Percentiles rank a stretch among this genome's conserved stretches.
Conservation (phyloP, 2,797 vertebrate species). For the Meda fulgida region DNA sequence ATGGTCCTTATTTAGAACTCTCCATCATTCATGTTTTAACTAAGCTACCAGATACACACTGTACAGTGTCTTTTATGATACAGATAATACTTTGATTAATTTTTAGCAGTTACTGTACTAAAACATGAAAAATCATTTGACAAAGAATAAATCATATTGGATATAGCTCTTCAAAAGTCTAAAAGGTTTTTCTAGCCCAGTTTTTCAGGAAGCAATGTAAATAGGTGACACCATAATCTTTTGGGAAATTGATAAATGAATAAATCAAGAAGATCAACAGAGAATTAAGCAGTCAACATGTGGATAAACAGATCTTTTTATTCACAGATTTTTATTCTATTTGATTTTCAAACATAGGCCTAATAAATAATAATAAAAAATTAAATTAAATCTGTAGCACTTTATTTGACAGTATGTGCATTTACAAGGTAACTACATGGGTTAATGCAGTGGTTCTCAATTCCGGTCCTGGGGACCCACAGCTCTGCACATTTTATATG, state of each 20-base stretch:
- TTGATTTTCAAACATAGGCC: background rate
- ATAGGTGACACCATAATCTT: background rate
- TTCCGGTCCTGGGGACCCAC: too few relatives aligned
- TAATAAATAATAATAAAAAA: rapidly evolving
- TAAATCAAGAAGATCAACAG: background rate
- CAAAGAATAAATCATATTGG: background rate
- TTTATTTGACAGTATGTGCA: too few relatives aligned
- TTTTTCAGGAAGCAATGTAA: background rate
- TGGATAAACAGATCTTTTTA: background rate
- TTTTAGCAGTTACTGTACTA: background rate
- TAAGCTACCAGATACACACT: background rate
- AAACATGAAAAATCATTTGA: background rate
- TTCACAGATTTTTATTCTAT: background rate
- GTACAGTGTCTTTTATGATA: background rate
- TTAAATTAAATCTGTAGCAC: too few relatives aligned
- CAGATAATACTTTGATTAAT: background rate
- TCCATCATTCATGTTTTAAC: background rate
- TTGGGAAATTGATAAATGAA: background rate
- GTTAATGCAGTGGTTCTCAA: too few relatives aligned
- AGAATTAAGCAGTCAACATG: background rate
- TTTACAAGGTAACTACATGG: too few relatives aligned
- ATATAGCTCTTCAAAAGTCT: background rate
- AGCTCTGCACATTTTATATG: too few relatives aligned
- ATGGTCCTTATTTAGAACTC: background rate
- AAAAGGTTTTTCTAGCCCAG: background rate